Evolutionary conservation across 2,797 vertebrate species (phyloP).

Genomic region (Enteromius treurensis): DNA sequence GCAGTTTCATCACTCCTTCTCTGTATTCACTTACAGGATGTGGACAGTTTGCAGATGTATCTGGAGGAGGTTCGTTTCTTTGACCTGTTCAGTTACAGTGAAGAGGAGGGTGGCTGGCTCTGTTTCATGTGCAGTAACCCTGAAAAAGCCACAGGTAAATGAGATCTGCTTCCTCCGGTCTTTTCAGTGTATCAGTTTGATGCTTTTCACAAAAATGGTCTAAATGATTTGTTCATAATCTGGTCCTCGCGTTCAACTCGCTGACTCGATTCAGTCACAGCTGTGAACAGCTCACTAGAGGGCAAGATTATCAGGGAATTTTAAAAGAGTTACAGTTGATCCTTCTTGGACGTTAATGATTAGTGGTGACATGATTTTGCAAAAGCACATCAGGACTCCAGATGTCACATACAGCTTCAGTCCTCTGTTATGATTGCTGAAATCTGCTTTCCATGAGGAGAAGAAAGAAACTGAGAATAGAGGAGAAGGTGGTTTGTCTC

Average conservation of each 20-base stretch:
- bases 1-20: neutral
- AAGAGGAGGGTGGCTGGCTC: slow-evolving; percentile 87
- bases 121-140: slow-evolving; percentile 99
- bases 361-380: neutral
- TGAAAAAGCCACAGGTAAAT: slow-evolving; percentile 88
- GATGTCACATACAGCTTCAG: slow-evolving; percentile 22
- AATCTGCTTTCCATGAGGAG: slow-evolving; percentile 13
- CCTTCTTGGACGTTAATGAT: slow-evolving; percentile 5
- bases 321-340: slow-evolving; percentile 14
- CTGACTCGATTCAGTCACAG: neutral
- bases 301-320: slow-evolving; percentile 21
- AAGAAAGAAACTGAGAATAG: slow-evolving; percentile 1
- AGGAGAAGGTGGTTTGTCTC: neutral
- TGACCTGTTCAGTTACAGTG: slow-evolving; percentile 92
- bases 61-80: slow-evolving; percentile 96
- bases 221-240: neutral
- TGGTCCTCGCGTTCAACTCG: neutral
- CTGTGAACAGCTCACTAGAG: slow-evolving; percentile 11
- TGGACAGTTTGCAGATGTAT: slow-evolving; percentile 88
- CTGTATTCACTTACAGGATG: slow-evolving; percentile 76
- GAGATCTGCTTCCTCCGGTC: neutral
- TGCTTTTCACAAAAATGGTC: neutral
- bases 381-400: slow-evolving; percentile 36
- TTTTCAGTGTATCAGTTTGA: neutral
- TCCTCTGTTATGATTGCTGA: neutral